Evolutionary conservation across 2,888 invertebrate genomes (phyloP).

Genomic region (Agonopterix heracliana): DNA sequence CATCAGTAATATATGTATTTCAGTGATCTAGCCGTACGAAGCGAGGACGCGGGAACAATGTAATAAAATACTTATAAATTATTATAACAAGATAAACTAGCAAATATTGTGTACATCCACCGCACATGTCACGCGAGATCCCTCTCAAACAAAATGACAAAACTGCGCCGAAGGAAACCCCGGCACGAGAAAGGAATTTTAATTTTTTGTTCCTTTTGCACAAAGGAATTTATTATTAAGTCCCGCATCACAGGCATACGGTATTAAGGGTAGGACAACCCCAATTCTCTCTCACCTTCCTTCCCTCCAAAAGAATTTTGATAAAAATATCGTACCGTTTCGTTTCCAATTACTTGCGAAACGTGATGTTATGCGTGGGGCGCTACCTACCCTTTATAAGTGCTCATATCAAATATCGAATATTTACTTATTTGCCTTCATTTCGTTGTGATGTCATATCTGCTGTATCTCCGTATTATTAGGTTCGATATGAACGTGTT

Average conservation of each 20-base stretch:
- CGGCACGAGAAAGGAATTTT: conserved; percentile 60
- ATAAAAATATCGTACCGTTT: conserved; percentile 36
- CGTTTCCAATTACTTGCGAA: conserved; percentile 40
- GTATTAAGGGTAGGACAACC: conserved; percentile 47
- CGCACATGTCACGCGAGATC: conserved; percentile 50
- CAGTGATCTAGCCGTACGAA: no score
- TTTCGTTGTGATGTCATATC: background rate
- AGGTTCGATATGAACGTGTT: no score
- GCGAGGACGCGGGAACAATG: no score
- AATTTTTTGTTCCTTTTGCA: conserved; percentile 63
- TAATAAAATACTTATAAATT: no score
- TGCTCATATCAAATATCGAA: conserved; percentile 8
- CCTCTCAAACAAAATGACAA: conserved; percentile 56
- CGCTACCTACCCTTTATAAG: conserved; percentile 4
- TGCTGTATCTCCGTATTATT: no score
- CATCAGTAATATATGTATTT: no score
- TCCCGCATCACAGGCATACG: conserved; percentile 52
- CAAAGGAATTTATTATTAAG: conserved; percentile 69
- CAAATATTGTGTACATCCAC: conserved; percentile 10
- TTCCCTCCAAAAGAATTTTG: conserved; percentile 44
- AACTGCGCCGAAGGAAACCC: conserved; percentile 50
- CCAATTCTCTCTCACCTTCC: conserved; percentile 47
- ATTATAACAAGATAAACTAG: no score
- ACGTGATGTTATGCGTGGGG: conserved; percentile 25
- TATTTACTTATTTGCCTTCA: conserved; percentile 3